Conservation (phyloP, 1,140 invertebrate genomes). For the Achroia grisella region DNA sequence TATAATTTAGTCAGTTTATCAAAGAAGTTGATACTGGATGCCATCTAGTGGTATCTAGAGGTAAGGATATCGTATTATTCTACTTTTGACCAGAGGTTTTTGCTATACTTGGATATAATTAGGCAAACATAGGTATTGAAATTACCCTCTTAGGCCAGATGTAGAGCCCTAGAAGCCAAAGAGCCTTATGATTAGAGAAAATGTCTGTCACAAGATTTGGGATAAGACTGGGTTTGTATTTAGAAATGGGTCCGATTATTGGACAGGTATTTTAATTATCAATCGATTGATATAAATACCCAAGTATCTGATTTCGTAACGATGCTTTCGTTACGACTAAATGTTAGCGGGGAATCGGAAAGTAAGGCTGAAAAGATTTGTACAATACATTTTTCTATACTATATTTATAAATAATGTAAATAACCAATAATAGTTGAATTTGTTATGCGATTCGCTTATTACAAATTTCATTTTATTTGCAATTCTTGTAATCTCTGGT, state of each 20-base stretch:
- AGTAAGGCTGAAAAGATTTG: constrained; percentile 31
- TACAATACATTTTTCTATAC: constrained; percentile 16
- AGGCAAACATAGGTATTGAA: not conserved
- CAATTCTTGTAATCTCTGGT: not conserved
- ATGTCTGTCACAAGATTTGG: constrained; percentile 48
- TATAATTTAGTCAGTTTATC: no score
- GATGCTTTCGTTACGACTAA: not conserved
- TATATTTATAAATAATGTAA: constrained; percentile 25
- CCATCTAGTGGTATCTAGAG: not conserved
- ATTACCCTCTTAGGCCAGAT: not conserved
- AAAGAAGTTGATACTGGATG: no score
- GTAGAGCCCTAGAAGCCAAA: constrained; percentile 3
- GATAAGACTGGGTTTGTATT: constrained; percentile 55
- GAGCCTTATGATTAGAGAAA: constrained; percentile 35
- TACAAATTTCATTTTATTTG: constrained; percentile 26
- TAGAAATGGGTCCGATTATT: constrained; percentile 23
- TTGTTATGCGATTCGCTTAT: constrained; percentile 20
- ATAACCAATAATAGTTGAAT: constrained; percentile 26
- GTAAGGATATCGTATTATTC: not conserved
- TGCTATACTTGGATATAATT: not conserved
- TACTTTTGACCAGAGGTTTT: no score
- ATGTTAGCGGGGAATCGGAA: constrained; percentile 7
- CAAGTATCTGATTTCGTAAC: no score
- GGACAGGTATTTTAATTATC: not conserved
- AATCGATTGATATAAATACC: no score